phyloP scores from a whole-genome alignment of 2,113 vertebrate genomes.

The Sebastes schlegelii region DNA sequence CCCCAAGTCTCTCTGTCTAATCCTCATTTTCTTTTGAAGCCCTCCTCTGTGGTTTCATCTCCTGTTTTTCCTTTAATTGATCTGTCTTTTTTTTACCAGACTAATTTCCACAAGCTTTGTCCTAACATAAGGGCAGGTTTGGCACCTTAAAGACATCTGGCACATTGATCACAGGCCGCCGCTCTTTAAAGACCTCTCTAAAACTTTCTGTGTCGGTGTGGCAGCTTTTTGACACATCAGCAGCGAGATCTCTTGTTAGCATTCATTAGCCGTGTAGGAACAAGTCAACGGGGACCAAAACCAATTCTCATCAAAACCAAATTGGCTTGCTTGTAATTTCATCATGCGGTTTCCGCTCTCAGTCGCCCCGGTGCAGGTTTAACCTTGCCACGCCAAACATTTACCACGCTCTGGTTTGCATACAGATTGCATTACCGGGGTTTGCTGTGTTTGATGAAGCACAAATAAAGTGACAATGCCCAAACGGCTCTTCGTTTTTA shows the following conservation, averaged over 20 bases:
- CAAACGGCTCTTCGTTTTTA: no score
- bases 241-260: slow-evolving; percentile 45
- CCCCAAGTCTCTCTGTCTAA: slow-evolving; percentile 34
- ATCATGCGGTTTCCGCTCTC: slow-evolving; percentile 45
- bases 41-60: slow-evolving; percentile 30
- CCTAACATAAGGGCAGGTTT: slow-evolving; percentile 2
- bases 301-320: slow-evolving; percentile 42
- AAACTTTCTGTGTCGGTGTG: slow-evolving; percentile 7
- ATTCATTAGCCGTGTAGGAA: slow-evolving; percentile 44
- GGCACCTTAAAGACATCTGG: slow-evolving; percentile 8
- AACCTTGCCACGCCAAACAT: slow-evolving; percentile 46
- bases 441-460: not conserved
- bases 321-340: slow-evolving; percentile 65
- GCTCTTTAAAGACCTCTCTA: slow-evolving; percentile 12
- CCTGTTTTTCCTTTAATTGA: slow-evolving; percentile 37
- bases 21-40: slow-evolving; percentile 53
- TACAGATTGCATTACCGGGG: slow-evolving; percentile 23
- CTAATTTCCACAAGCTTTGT: slow-evolving; percentile 16
- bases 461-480: not conserved
- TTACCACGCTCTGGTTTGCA: slow-evolving; percentile 21
- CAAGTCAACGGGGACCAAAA: slow-evolving; percentile 38
- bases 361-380: slow-evolving; percentile 37
- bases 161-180: not conserved
- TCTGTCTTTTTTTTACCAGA: slow-evolving; percentile 10
- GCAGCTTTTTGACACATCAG: slow-evolving; percentile 25